phyloP scores from a whole-genome alignment of 2,113 vertebrate species.

The Diphyllodes magnificus region DNA sequence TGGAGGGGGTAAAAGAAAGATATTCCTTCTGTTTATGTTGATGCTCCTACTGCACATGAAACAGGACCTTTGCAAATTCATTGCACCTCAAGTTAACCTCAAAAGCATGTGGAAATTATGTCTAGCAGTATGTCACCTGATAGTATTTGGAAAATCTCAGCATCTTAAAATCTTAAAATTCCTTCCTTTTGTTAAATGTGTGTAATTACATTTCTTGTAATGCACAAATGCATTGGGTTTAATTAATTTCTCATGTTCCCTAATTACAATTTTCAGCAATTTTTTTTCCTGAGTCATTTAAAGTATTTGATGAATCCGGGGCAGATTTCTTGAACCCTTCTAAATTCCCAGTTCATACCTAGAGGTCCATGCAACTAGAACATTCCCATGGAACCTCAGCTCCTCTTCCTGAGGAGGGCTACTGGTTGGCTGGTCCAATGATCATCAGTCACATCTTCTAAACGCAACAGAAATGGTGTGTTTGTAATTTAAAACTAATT shows the following conservation, averaged over 20 bases:
- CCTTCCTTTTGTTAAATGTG: neutral
- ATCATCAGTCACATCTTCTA: neutral
- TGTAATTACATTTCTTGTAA: neutral
- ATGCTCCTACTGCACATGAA: neutral
- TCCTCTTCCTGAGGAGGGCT: neutral
- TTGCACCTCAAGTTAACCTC: neutral
- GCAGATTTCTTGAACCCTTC: neutral
- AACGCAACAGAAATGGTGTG: neutral
- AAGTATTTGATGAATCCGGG: neutral
- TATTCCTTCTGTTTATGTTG: neutral
- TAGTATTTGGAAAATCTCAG: neutral
- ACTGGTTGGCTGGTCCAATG: neutral
- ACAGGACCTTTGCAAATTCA: neutral
- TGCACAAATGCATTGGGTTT: neutral
- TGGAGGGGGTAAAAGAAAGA: neutral
- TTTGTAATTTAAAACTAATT: neutral
- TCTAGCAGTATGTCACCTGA: neutral
- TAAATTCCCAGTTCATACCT: neutral
- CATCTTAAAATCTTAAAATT: neutral
- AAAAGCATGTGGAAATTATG: neutral
- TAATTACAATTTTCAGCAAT: neutral
- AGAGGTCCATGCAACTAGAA: neutral
- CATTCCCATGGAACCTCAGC: neutral
- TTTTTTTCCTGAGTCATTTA: neutral
- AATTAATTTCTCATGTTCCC: neutral